Evolutionary conservation across 2,797 vertebrate species (phyloP).

Genomic region (Clarias platycephalus): DNA sequence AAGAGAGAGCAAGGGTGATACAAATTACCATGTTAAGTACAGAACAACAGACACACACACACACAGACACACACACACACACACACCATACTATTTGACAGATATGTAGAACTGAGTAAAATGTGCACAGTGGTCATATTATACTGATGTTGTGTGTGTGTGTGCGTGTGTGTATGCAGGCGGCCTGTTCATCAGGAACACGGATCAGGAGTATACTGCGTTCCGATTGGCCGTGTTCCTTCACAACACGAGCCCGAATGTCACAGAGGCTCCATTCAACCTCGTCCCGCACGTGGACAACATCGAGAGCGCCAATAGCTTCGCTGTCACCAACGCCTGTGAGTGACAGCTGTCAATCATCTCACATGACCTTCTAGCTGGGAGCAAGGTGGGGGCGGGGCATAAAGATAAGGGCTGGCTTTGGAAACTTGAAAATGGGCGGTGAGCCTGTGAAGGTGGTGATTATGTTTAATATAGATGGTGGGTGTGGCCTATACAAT

Average conservation of each 20-base stretch:
- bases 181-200: slow-evolving; percentile 98
- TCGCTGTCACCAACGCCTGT: slow-evolving; percentile 99
- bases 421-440: not conserved
- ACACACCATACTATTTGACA: not conserved
- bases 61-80: not conserved
- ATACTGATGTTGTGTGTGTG: slow-evolving; percentile 8
- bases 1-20: not conserved
- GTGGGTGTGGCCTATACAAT: not conserved
- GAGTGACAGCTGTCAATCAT: slow-evolving; percentile 70
- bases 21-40: slow-evolving; percentile 10
- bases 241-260: slow-evolving; percentile 98
- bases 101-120: not conserved
- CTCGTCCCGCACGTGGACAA: slow-evolving; percentile 98
- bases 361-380: not conserved
- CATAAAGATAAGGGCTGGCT: not conserved
- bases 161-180: slow-evolving; percentile 61
- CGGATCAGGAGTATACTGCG: slow-evolving; percentile 99
- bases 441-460: not conserved
- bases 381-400: not conserved
- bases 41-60: not conserved
- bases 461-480: not conserved
- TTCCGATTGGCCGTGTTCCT: slow-evolving; percentile 98
- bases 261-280: slow-evolving; percentile 97
- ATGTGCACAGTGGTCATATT: slow-evolving; percentile 3
- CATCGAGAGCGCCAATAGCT: slow-evolving; percentile 99